Evolutionary conservation across 2,113 vertebrate genomes (phyloP).

Genomic region (Tenebrosternarchus preto): DNA sequence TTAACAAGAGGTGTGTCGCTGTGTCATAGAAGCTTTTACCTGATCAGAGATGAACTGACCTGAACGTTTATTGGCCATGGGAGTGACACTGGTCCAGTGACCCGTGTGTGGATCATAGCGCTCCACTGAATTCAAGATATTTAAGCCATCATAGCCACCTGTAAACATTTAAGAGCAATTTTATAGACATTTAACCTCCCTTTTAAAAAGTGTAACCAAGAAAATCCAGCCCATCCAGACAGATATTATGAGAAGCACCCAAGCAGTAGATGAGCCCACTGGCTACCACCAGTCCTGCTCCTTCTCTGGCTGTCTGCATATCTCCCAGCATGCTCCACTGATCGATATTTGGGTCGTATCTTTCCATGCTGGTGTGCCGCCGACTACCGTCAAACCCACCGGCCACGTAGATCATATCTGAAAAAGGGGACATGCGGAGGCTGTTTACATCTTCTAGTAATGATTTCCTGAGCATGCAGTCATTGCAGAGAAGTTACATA

Average conservation of each 20-base stretch:
- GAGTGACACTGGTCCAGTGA: slow-evolving; percentile 97
- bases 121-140: slow-evolving; percentile 97
- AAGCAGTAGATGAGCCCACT: slow-evolving; percentile 96
- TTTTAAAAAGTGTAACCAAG: not conserved
- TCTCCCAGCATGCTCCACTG: slow-evolving; percentile 99
- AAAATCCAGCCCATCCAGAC: too few relatives aligned
- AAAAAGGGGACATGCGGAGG: not conserved
- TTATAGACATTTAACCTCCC: too few relatives aligned
- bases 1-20: too few relatives aligned
- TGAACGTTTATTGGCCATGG: slow-evolving; percentile 97
- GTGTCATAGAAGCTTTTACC: not conserved
- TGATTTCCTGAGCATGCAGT: not conserved
- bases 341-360: slow-evolving; percentile 98
- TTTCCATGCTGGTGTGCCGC: slow-evolving; percentile 97
- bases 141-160: slow-evolving; percentile 97
- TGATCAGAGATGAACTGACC: slow-evolving; percentile 60
- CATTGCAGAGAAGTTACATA: not conserved
- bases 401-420: slow-evolving; percentile 98
- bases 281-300: slow-evolving; percentile 93
- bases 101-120: slow-evolving; percentile 97
- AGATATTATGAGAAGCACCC: slow-evolving; percentile 72
- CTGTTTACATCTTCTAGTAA: not conserved
- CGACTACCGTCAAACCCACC: slow-evolving; percentile 96
- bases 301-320: slow-evolving; percentile 98
- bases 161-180: slow-evolving; percentile 42